A percentile compares a stretch with the other conserved stretches of the same genome.
Conservation (phyloP, 2,888 invertebrate species). For the Drosophila incognita region DNA sequence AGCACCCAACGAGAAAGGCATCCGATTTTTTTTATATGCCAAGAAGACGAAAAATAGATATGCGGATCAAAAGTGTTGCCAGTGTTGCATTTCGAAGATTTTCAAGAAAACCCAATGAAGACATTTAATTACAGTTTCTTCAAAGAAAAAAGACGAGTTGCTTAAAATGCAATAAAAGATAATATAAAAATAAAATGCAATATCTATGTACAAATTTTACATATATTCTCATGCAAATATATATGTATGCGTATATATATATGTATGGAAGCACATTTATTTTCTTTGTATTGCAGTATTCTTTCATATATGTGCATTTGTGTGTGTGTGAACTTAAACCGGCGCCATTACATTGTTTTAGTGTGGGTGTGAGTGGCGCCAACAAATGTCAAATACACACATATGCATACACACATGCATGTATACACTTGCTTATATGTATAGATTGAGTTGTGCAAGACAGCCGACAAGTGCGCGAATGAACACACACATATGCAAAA, state of each 20-base stretch:
- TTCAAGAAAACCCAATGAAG: neutral
- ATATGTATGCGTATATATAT: neutral
- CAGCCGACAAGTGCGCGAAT: constrained; percentile 19
- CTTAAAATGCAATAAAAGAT: neutral
- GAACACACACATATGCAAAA: constrained; percentile 1
- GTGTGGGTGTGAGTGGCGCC: constrained; percentile 56
- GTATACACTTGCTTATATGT: neutral
- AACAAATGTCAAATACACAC: constrained; percentile 17
- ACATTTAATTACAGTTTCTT: neutral
- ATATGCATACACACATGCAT: constrained; percentile 15
- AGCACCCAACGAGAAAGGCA: neutral
- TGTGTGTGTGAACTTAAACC: constrained; percentile 35
- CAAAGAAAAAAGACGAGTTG: neutral
- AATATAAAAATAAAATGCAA: neutral
- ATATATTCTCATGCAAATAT: constrained; percentile 3
- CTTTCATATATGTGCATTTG: constrained; percentile 9
- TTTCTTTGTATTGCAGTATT: constrained; percentile 6
- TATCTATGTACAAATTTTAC: neutral
- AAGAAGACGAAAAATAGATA: neutral
- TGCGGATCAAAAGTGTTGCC: neutral
- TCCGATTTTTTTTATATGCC: neutral
- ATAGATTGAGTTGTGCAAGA: constrained; percentile 15
- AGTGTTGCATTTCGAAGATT: neutral
- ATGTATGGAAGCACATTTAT: constrained; percentile 1
- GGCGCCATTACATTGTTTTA: constrained; percentile 42